A percentile compares a stretch with the other conserved stretches of the same genome.
Conservation (phyloP, 92 coral and sea anemone species). For the Parazoanthus swiftii region DNA sequence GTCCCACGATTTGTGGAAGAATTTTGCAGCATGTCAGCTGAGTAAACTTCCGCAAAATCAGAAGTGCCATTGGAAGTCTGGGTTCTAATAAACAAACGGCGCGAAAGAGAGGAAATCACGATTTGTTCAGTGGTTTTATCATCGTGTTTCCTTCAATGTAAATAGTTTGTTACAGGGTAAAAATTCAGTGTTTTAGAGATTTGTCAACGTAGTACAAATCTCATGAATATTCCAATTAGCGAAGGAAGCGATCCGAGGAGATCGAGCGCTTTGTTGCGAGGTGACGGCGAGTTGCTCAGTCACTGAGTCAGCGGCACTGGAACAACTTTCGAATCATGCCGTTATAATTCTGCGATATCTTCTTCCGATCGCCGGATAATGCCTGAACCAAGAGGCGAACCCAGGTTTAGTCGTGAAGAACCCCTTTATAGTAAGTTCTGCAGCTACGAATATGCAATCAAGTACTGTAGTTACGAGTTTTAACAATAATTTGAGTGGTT, state of each 20-base stretch:
- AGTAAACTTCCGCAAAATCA: no score
- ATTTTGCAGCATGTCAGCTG: no score
- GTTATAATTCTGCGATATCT: not conserved
- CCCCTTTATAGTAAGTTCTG: conserved; percentile 35
- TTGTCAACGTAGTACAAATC: not conserved
- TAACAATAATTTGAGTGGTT: not conserved
- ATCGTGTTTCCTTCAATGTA: not conserved
- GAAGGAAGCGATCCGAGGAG: conserved; percentile 31
- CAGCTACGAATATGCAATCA: not conserved
- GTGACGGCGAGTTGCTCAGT: not conserved
- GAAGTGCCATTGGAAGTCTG: no score
- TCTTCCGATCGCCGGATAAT: conserved; percentile 1
- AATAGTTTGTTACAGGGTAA: not conserved
- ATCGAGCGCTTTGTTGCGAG: conserved; percentile 26
- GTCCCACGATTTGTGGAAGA: no score
- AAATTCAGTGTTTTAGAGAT: not conserved
- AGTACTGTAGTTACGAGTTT: not conserved
- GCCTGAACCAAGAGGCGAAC: conserved; percentile 3
- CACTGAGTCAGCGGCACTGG: not conserved
- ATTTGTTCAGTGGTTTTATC: not conserved
- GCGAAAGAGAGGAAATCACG: not conserved
- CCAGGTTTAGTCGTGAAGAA: conserved; percentile 28
- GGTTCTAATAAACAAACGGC: conserved; percentile 23
- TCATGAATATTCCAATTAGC: conserved; percentile 30
- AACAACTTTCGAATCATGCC: no score